Conservation (phyloP, 1,140 invertebrate species). For the Brachionus rotundiformis region DNA sequence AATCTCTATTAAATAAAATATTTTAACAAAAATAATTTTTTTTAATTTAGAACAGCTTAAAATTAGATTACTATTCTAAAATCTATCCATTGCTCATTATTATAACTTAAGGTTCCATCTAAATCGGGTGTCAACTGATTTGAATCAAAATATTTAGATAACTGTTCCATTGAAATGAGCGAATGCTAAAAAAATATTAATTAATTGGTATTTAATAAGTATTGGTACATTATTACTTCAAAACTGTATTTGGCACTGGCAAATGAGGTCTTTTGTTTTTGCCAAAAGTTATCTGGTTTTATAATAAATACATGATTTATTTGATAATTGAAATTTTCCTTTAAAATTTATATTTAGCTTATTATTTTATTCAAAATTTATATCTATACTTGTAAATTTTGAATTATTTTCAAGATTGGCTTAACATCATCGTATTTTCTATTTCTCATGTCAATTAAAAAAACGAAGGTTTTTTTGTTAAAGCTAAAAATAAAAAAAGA, state of each 20-base stretch:
- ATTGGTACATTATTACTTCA: slow-evolving; percentile 66
- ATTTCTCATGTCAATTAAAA: slow-evolving; percentile 44
- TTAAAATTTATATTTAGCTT: not conserved
- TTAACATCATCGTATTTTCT: slow-evolving; percentile 41
- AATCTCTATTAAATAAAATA: too few relatives aligned
- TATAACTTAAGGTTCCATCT: slow-evolving; percentile 87
- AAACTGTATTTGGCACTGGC: slow-evolving; percentile 97
- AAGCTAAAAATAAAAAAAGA: not conserved
- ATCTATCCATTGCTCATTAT: slow-evolving; percentile 94
- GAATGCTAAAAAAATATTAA: slow-evolving; percentile 70
- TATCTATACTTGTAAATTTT: slow-evolving; percentile 27
- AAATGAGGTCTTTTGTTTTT: slow-evolving; percentile 93
- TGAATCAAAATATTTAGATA: slow-evolving; percentile 85
- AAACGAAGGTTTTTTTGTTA: slow-evolving; percentile 35
- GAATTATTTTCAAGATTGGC: slow-evolving; percentile 48
- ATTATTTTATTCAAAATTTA: not conserved
- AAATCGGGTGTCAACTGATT: slow-evolving; percentile 87
- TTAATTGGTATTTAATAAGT: too few relatives aligned
- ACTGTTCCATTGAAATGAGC: slow-evolving; percentile 88
- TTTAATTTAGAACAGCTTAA: not conserved
- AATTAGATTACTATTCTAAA: slow-evolving; percentile 72
- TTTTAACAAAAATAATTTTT: too few relatives aligned
- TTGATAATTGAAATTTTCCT: slow-evolving; percentile 48
- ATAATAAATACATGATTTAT: slow-evolving; percentile 84
- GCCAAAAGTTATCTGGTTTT: slow-evolving; percentile 98